A percentile compares a stretch with the other conserved stretches of the same genome.
Evolutionary conservation across 2,113 vertebrate species (phyloP).

Genomic region (Antennarius striatus): DNA sequence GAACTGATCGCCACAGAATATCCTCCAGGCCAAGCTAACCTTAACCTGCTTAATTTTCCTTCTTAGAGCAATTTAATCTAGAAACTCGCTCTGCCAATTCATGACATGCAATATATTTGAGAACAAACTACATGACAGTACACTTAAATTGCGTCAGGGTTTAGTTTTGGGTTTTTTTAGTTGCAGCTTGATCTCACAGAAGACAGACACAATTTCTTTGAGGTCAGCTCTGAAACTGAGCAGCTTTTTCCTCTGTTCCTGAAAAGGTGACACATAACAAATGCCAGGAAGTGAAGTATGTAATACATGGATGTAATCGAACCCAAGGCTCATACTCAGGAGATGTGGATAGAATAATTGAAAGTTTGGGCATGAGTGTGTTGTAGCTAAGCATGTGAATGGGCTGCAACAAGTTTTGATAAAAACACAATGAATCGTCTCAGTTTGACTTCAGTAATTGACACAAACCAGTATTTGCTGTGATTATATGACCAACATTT

Average conservation of each 20-base stretch:
- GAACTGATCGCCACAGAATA: slow-evolving; percentile 68
- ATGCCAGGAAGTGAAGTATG: slow-evolving; percentile 44
- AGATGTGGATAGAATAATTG: slow-evolving; percentile 40
- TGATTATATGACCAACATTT: slow-evolving; percentile 40
- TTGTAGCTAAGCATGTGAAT: slow-evolving; percentile 44
- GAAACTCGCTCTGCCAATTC: slow-evolving; percentile 36
- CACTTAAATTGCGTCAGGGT: neutral
- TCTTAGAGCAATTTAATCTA: slow-evolving; percentile 42
- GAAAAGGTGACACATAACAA: slow-evolving; percentile 47
- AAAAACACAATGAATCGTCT: slow-evolving; percentile 33
- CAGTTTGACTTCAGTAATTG: slow-evolving; percentile 40
- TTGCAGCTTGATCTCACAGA: neutral
- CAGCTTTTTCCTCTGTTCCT: slow-evolving; percentile 32
- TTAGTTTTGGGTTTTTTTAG: too few relatives aligned
- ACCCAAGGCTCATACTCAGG: neutral
- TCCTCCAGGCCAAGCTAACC: slow-evolving; percentile 55
- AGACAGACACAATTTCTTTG: neutral
- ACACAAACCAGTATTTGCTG: slow-evolving; percentile 38
- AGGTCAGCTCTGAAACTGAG: slow-evolving; percentile 34
- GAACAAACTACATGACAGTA: slow-evolving; percentile 19
- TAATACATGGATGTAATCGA: slow-evolving; percentile 2
- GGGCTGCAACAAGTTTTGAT: slow-evolving; percentile 51
- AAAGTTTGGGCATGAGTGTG: slow-evolving; percentile 43
- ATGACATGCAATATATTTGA: slow-evolving; percentile 6
- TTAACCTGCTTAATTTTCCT: slow-evolving; percentile 59